Evolutionary conservation across 64 coral and sea anemone genomes (phyloP).

Genomic region (Orbicella faveolata): DNA sequence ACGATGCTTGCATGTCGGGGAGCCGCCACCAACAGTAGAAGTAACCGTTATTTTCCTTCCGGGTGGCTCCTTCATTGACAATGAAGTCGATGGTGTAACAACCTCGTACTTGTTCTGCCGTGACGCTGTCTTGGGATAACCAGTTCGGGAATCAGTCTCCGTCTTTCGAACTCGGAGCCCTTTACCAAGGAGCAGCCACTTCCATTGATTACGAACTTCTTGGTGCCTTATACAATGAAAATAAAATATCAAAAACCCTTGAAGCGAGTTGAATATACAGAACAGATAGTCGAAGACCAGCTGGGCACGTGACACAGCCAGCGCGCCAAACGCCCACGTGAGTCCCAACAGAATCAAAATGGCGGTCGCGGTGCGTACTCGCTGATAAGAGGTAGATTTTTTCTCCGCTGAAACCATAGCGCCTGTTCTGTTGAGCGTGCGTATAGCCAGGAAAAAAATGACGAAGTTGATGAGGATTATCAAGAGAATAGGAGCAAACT

Average conservation of each 20-base stretch:
- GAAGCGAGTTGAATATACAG: slow-evolving; percentile 91
- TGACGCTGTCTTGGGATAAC: neutral
- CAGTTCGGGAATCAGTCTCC: neutral
- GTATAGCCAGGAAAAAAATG: slow-evolving; percentile 62
- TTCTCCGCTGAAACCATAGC: slow-evolving; percentile 71
- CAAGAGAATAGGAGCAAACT: slow-evolving; percentile 69
- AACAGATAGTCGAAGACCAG: slow-evolving; percentile 85
- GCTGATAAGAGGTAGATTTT: slow-evolving; percentile 46
- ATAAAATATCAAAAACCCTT: slow-evolving; percentile 87
- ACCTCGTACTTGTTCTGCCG: neutral
- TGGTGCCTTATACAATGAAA: slow-evolving; percentile 81
- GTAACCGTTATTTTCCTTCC: neutral
- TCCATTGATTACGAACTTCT: slow-evolving; percentile 84
- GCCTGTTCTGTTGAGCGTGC: slow-evolving; percentile 14
- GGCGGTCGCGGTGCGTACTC: slow-evolving; percentile 69
- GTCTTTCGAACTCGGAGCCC: neutral
- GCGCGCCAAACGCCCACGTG: slow-evolving; percentile 79
- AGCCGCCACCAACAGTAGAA: neutral
- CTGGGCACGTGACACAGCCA: slow-evolving; percentile 61
- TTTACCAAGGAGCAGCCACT: slow-evolving; percentile 30
- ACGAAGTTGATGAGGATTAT: slow-evolving; percentile 62
- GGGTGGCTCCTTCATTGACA: neutral
- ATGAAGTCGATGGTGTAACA: neutral
- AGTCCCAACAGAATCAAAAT: slow-evolving; percentile 78
- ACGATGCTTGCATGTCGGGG: neutral